Percentiles rank a stretch among this genome's conserved stretches.
Conservation (phyloP, 2,113 vertebrate genomes). For the Xenotilapia flavipinnis region DNA sequence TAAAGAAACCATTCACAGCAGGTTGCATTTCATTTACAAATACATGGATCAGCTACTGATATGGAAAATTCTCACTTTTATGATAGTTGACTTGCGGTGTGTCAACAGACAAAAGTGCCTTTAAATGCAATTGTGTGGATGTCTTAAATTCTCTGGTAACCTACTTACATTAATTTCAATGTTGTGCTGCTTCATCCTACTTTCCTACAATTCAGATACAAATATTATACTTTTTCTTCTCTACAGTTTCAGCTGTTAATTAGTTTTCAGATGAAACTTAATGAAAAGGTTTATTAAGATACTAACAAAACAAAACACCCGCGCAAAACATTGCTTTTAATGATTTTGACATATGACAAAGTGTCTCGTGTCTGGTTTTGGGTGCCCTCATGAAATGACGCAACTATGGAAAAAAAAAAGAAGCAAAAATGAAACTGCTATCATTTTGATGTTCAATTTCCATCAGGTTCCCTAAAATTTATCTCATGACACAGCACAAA, state of each 20-base stretch:
- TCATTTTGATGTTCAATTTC: background rate
- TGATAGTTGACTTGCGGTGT: background rate
- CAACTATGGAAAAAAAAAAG: background rate
- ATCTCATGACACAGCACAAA: background rate
- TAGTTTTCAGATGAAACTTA: background rate
- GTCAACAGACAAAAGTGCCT: background rate
- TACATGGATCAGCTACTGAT: background rate
- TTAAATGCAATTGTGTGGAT: background rate
- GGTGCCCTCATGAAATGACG: background rate
- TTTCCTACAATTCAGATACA: background rate
- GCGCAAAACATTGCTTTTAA: background rate
- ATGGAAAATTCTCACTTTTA: background rate
- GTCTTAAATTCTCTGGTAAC: background rate
- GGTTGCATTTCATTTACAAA: background rate
- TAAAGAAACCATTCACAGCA: slow-evolving; percentile 30
- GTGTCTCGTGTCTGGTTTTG: background rate
- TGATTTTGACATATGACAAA: background rate
- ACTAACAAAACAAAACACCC: background rate
- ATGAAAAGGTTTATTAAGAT: background rate
- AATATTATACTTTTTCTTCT: background rate
- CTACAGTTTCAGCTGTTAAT: background rate
- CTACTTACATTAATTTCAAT: background rate
- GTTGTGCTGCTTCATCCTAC: background rate
- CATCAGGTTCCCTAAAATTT: background rate
- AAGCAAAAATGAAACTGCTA: background rate